phyloP scores from a whole-genome alignment of 1,140 invertebrate species.

The Belonocnema kinseyi region DNA sequence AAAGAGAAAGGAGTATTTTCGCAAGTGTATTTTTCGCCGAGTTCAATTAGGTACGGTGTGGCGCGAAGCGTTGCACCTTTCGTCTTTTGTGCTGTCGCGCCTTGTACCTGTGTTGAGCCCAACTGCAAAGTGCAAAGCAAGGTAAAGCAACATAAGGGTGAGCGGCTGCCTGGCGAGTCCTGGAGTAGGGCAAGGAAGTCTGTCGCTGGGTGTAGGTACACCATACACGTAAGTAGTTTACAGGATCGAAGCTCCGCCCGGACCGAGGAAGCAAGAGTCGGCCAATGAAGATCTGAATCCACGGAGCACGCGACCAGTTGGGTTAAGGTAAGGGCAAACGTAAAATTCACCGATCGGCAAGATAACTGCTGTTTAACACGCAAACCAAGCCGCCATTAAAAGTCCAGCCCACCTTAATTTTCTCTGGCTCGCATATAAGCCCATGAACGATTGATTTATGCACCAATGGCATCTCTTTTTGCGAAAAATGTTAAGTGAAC shows the following conservation, averaged over 20 bases:
- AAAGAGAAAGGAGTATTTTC: neutral
- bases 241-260: constrained; percentile 53
- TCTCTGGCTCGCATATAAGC: constrained; percentile 50
- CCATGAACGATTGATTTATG: constrained; percentile 34
- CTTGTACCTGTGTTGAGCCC: too few species aligned
- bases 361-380: constrained; percentile 69
- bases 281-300: constrained; percentile 61
- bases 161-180: neutral
- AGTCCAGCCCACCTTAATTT: constrained; percentile 43
- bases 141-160: neutral
- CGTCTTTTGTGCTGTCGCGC: constrained; percentile 8
- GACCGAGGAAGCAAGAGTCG: constrained; percentile 47
- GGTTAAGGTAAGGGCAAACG: constrained; percentile 61
- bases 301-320: constrained; percentile 62
- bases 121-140: neutral
- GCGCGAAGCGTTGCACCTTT: constrained; percentile 28
- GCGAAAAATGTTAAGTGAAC: constrained; percentile 15
- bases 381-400: constrained; percentile 62
- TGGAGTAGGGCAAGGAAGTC: too few species aligned
- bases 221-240: neutral
- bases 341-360: constrained; percentile 66
- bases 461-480: constrained; percentile 15
- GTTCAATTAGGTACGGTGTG: constrained; percentile 13
- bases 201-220: too few species aligned
- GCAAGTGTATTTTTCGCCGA: neutral